phyloP scores from a whole-genome alignment of 1,140 invertebrate genomes.

The Grapholita molesta region DNA sequence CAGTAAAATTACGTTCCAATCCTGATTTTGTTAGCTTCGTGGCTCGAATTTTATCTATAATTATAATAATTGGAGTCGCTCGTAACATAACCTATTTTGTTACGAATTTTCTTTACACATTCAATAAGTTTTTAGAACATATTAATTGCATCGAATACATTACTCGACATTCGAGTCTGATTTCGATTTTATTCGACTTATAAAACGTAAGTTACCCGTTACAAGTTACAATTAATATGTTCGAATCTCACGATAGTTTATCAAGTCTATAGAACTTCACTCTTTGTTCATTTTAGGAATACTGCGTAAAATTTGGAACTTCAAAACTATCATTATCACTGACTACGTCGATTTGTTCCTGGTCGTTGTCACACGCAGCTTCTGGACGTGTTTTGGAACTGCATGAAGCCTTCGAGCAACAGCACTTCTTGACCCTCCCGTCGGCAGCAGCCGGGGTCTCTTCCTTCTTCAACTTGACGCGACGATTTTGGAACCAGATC shows the following conservation, averaged over 20 bases:
- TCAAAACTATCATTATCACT: slow-evolving; percentile 63
- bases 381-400: slow-evolving; percentile 36
- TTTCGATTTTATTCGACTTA: no score
- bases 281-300: slow-evolving; percentile 34
- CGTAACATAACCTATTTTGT: slow-evolving; percentile 12
- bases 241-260: no score
- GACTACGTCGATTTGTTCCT: slow-evolving; percentile 68
- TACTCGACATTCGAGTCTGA: no score
- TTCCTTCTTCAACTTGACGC: slow-evolving; percentile 95
- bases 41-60: neutral
- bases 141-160: no score
- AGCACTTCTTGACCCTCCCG: slow-evolving; percentile 57
- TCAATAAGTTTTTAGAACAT: no score
- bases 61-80: neutral
- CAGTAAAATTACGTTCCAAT: neutral
- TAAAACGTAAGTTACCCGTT: no score
- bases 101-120: no score
- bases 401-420: slow-evolving; percentile 53
- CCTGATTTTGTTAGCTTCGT: neutral
- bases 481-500: slow-evolving; percentile 96
- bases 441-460: slow-evolving; percentile 51
- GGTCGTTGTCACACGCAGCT: slow-evolving; percentile 56
- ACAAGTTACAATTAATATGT: no score
- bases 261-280: neutral
- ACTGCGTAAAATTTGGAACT: slow-evolving; percentile 50